Conservation (phyloP, 2,888 invertebrate species). For the Limnephilus auricula region DNA sequence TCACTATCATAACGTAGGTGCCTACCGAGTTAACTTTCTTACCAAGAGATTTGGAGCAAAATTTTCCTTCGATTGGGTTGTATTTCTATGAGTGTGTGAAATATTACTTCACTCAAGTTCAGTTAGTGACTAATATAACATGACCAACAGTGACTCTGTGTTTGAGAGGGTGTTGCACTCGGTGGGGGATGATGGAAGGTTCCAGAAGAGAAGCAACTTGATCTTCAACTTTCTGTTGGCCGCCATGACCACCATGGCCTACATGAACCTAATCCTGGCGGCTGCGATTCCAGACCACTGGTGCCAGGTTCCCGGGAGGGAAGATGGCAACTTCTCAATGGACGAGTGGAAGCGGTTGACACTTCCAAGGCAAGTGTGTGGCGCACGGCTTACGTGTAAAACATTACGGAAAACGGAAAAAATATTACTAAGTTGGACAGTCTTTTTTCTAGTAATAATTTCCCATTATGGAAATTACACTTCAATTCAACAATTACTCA, state of each 20-base stretch:
- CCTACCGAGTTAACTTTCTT: neutral
- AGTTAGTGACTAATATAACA: too few relatives aligned
- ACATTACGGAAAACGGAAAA: too few relatives aligned
- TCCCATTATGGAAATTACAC: too few relatives aligned
- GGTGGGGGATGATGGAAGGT: slow-evolving; percentile 77
- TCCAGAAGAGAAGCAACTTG: slow-evolving; percentile 75
- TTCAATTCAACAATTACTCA: too few relatives aligned
- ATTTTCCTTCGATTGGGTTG: too few relatives aligned
- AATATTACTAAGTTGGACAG: too few relatives aligned
- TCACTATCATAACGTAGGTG: neutral
- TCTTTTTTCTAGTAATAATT: too few relatives aligned
- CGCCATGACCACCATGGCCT: slow-evolving; percentile 74
- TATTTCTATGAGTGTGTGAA: neutral
- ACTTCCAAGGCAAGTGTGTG: slow-evolving; percentile 74
- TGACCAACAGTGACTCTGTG: slow-evolving; percentile 70
- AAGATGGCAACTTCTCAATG: slow-evolving; percentile 72
- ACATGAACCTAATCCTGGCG: slow-evolving; percentile 77
- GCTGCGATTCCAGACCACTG: slow-evolving; percentile 79
- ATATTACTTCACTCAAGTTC: too few relatives aligned
- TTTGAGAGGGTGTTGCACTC: slow-evolving; percentile 76
- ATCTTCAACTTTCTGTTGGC: slow-evolving; percentile 75
- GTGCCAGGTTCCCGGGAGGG: slow-evolving; percentile 77
- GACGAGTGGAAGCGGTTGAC: slow-evolving; percentile 76
- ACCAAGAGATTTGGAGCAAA: neutral
- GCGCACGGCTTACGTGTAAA: neutral